These are phyloP conservation scores for Geococcyx californianus DNA, from an alignment of 2,113 vertebrate species.

Conservation along the genomic window DNA sequence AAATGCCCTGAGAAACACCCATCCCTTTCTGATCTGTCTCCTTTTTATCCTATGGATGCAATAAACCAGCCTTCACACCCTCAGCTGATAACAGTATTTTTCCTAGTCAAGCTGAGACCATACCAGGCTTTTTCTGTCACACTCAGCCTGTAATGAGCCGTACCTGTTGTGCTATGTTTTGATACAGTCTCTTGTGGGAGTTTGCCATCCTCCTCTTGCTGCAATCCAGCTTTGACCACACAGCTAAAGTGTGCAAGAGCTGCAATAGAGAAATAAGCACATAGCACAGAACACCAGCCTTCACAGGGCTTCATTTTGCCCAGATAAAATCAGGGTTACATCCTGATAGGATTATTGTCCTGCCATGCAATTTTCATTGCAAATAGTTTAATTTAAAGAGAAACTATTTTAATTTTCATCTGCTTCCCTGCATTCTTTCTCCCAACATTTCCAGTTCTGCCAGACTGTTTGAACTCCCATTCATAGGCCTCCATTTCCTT, in stretches of 20 bases:
- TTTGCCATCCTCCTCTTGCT: background rate
- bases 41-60: background rate
- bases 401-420: background rate
- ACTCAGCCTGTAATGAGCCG: background rate
- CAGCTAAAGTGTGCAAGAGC: rapidly evolving
- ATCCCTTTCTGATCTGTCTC: background rate
- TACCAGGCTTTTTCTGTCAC: background rate
- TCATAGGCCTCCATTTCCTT: background rate
- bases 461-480: background rate
- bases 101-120: background rate
- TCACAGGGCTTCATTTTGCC: background rate
- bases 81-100: background rate
- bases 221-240: background rate
- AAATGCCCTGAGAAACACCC: background rate
- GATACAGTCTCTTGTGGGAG: background rate
- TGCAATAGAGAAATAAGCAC: background rate
- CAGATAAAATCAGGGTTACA: background rate
- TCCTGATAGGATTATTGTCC: background rate
- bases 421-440: background rate
- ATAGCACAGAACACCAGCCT: background rate
- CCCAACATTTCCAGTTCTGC: background rate
- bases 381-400: background rate
- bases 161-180: background rate
- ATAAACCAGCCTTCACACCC: background rate
- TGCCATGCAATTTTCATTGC: background rate